Evolutionary conservation across 2,113 vertebrate genomes (phyloP).

Genomic region (Leucopternis melanops): DNA sequence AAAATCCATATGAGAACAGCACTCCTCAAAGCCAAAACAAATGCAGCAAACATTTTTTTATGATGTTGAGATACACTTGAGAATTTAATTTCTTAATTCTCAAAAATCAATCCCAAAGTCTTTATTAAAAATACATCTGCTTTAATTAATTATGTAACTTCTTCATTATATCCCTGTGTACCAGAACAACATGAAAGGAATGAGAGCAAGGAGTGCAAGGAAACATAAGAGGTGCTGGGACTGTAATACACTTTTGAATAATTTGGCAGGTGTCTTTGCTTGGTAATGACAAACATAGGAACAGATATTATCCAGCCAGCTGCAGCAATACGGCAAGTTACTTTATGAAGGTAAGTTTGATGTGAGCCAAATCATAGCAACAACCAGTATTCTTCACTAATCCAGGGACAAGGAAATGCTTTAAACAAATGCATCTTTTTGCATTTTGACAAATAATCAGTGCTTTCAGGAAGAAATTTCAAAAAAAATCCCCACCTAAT

Average conservation of each 20-base stretch:
- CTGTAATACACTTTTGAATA: constrained; percentile 21
- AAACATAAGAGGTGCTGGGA: constrained; percentile 34
- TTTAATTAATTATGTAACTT: constrained; percentile 54
- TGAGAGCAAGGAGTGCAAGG: background rate
- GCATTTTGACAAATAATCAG: background rate
- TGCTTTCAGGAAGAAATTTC: background rate
- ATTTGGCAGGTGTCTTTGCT: background rate
- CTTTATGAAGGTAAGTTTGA: background rate
- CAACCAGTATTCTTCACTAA: background rate
- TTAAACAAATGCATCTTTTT: background rate
- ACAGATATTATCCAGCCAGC: constrained; percentile 21
- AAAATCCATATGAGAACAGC: background rate
- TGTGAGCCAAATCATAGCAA: background rate
- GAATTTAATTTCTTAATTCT: constrained; percentile 1
- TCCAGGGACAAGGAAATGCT: background rate
- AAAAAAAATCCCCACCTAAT: background rate
- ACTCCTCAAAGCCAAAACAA: background rate
- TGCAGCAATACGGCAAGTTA: background rate
- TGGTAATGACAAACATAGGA: constrained; percentile 7
- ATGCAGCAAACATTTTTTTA: too few relatives aligned
- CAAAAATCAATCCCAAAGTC: constrained; percentile 11
- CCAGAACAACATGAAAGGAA: background rate
- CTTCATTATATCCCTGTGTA: background rate
- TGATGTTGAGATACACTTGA: background rate
- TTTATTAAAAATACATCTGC: constrained; percentile 42